Evolutionary conservation across 2,797 vertebrate species (phyloP), one percentile per base, ranked within the genome.

Genomic region (Miichthys miiuy): DNA sequence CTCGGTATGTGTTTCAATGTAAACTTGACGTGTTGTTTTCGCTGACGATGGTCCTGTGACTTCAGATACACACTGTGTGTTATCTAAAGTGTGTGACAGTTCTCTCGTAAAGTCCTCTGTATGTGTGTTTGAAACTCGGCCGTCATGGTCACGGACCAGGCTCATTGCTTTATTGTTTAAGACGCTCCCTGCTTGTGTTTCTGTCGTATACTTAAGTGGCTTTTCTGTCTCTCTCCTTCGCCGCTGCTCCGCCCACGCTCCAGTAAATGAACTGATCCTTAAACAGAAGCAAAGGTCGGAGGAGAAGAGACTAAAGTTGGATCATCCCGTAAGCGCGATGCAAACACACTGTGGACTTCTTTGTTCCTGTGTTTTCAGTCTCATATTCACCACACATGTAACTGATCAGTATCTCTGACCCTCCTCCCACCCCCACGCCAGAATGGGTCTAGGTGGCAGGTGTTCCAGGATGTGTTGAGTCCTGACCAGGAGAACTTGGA

Each of bases 261-360:
- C 82, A 99, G 98, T 99, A 73, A 99, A 99, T 88, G 98, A 99
- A 82, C 96, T 99, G 72, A 99, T 99, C 94, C 96, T 99, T n/a
- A 99, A 99, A 93, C 98, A 99, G 91, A 99, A 99, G 86, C 98
- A 99, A 92, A 95, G 98, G 90, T 98, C 95, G 72, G 98, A 99
- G 80, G 98, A 99, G 91, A 99, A 99, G 88, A 96, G 97, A 80
- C 94, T 99, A 81, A 99, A 99, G 90, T 93, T 99, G 94, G 98
- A 99, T 95, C 97, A 98, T 94, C 97, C 97, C 93, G 98, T 99
- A 95, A 97, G 98, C 96, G 63, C 17, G 60, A 20, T 18, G 54
- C n/a, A 52, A 1, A 3, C 17, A 58, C 3, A 4, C 30, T 50
- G 16, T 30, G 34, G 47, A 17, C 21, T 25, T 16, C 14, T 80